phyloP scores from a whole-genome alignment of 1,140 invertebrate species.

The Dreissena rostriformis region DNA sequence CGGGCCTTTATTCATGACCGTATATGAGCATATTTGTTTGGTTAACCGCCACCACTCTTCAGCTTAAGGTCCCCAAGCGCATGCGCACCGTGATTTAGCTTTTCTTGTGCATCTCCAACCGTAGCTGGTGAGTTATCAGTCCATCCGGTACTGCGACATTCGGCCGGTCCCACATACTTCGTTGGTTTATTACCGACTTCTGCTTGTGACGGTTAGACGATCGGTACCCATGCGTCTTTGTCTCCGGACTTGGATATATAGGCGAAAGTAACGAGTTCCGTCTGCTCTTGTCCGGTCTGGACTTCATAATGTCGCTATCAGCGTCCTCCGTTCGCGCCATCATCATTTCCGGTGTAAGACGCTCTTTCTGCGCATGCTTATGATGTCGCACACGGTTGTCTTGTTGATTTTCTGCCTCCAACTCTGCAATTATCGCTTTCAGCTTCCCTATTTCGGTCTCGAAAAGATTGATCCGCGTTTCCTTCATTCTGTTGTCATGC shows the following conservation, averaged over 20 bases:
- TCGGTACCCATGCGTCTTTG: background rate
- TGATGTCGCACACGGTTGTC: no score
- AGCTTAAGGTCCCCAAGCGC: constrained; percentile 18
- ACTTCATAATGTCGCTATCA: constrained; percentile 1
- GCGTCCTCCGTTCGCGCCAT: background rate
- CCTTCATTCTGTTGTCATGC: constrained; percentile 49
- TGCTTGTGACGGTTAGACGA: background rate
- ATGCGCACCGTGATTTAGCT: background rate
- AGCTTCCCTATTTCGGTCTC: constrained; percentile 40
- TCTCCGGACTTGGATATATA: constrained; percentile 3
- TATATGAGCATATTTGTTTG: constrained; percentile 22
- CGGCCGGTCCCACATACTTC: background rate
- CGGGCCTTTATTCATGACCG: constrained; percentile 30
- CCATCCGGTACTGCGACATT: constrained; percentile 12
- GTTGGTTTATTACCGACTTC: background rate
- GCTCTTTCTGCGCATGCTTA: background rate
- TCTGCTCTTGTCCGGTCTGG: background rate
- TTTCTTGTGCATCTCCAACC: constrained; percentile 19
- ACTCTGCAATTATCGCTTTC: constrained; percentile 34
- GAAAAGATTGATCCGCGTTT: constrained; percentile 45
- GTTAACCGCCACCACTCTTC: constrained; percentile 38
- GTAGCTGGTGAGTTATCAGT: constrained; percentile 34
- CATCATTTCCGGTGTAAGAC: background rate
- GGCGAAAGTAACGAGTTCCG: constrained; percentile 34
- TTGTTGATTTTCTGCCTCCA: constrained; percentile 19